phyloP scores from a whole-genome alignment of 2,797 vertebrate genomes.

The Falco berigora region DNA sequence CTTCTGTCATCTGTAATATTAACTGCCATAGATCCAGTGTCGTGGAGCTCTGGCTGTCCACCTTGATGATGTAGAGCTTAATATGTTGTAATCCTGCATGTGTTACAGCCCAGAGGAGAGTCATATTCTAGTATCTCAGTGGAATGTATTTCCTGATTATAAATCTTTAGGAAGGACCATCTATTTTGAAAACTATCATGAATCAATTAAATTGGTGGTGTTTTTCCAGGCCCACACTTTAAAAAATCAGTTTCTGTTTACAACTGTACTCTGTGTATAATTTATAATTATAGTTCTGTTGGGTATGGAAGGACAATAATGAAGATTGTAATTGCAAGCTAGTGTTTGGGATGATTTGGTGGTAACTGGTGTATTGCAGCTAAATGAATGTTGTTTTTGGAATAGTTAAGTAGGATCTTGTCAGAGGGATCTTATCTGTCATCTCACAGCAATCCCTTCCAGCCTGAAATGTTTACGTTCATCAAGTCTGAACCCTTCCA shows the following conservation, averaged over 20 bases:
- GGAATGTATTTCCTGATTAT: not conserved
- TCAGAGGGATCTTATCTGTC: not conserved
- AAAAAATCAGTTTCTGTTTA: not conserved
- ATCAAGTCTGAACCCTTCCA: not conserved
- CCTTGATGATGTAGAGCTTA: not conserved
- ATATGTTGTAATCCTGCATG: not conserved
- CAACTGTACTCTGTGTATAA: not conserved
- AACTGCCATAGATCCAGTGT: not conserved
- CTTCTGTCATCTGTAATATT: not conserved
- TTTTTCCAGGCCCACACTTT: not conserved
- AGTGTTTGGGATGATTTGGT: not conserved
- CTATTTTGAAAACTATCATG: not conserved
- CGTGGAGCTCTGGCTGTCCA: not conserved
- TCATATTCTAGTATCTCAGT: not conserved
- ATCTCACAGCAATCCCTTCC: not conserved
- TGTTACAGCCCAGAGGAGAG: not conserved
- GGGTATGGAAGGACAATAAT: not conserved
- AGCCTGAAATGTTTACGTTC: constrained; percentile 4
- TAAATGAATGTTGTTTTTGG: not conserved
- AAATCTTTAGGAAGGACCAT: not conserved
- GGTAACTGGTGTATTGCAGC: not conserved
- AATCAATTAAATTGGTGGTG: not conserved
- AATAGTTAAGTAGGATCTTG: not conserved
- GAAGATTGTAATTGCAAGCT: not conserved
- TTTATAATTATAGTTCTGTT: not conserved